Conservation (phyloP, 1,140 invertebrate species). For the Leptoteleia sp. region DNA sequence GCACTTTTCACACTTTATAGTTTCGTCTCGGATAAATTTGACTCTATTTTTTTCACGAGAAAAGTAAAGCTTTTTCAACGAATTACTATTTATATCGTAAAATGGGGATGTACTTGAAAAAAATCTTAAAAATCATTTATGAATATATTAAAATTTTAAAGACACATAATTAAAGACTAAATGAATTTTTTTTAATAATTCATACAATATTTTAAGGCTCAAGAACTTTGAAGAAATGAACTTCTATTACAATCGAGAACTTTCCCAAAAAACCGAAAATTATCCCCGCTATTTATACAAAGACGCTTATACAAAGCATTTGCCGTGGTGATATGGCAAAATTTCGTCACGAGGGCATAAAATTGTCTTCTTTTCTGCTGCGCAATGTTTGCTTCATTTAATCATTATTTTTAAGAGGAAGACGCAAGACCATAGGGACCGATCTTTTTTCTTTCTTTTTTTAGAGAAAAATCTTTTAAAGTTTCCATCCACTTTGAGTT, state of each 20-base stretch:
- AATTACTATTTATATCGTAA: too few species aligned
- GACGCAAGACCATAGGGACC: not conserved
- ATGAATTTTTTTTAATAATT: too few species aligned
- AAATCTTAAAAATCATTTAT: too few species aligned
- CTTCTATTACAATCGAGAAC: too few species aligned
- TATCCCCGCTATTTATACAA: slow-evolving; percentile 2
- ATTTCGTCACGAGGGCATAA: slow-evolving; percentile 11
- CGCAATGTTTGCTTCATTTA: slow-evolving; percentile 40
- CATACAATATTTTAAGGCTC: too few species aligned
- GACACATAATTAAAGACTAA: too few species aligned
- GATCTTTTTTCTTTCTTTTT: not conserved
- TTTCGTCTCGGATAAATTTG: not conserved
- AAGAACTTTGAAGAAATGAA: too few species aligned
- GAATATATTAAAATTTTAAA: too few species aligned
- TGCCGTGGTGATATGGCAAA: slow-evolving; percentile 17
- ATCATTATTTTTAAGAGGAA: slow-evolving; percentile 26
- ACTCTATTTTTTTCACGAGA: not conserved
- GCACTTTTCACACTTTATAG: slow-evolving; percentile 19
- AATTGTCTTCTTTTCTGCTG: slow-evolving; percentile 29
- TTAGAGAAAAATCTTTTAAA: slow-evolving; percentile 19
- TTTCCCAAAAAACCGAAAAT: too few species aligned
- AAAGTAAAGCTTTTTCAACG: too few species aligned
- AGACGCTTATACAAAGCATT: slow-evolving; percentile 5
- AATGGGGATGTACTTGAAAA: too few species aligned
- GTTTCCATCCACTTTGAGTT: slow-evolving; percentile 1